Evolutionary conservation across 2,888 invertebrate species (phyloP), one percentile per base, ranked within the genome.

Genomic region (Thereva nobilitata): DNA sequence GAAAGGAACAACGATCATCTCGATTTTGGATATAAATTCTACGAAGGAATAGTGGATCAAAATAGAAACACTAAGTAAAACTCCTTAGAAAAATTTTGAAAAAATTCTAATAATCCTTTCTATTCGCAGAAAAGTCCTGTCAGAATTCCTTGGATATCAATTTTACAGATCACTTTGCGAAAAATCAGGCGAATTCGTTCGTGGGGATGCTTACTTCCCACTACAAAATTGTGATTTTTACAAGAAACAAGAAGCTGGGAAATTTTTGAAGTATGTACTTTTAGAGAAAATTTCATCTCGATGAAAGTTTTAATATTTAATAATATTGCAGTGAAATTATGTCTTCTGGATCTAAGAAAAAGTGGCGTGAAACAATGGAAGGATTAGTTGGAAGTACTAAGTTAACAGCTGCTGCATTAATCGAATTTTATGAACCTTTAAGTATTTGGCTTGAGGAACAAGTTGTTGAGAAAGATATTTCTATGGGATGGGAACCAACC

Each of bases 201-300:
- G 87, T 0, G 84, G 85, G 4, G 85, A 88, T 65, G 54, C 85
- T 7, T 73, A 75, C 0, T 88, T 87, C 78, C 87, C 89, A 5
- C 84, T 95, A 5, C 89, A 93, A 66, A 86, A 89, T 74, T 95
- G 95, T 76, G 93, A 95, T 75, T 93, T 95, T 74, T 92, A 90
- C 78, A 84, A 87, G 73, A 92, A 89, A 72, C 84, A 84, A 2
- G 86, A 86, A 49, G 93, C 93, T 54, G 95, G 95, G 65, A 86
- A 88, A 72, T 84, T 85, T 7, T 76, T 90, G 1, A 83, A 85
- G 86, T 86, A n/a, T n/a, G n/a, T n/a, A 74, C 78, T 79, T 44
- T 63, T 4, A n/a, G 7, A 35, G 23, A 34, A 34, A 10, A 42
- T 38, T 5, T 49, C 44, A 10, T 38, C 9, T 9, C 1, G 3